Evolutionary conservation across 1,140 invertebrate genomes (phyloP), one percentile per base, ranked within the genome.

Genomic region (Heliconius eleuchia): DNA sequence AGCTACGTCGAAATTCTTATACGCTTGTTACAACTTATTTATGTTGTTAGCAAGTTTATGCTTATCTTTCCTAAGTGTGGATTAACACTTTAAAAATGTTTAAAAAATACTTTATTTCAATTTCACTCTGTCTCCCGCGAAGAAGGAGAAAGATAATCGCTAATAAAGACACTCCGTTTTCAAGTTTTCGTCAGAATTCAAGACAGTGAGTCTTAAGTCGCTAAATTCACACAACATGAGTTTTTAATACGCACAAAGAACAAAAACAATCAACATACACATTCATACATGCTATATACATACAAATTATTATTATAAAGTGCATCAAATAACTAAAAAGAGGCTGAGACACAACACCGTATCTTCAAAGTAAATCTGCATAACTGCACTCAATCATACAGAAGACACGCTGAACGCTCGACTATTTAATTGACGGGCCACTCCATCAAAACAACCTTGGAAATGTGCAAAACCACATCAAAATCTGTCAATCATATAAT

Each of bases 361-460:
- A 87, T 90, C 87, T 89, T 86, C 82, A 85, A 87, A 88, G 84
- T 83, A 82, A 86, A 90, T 91, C 89, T 92, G 91, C 90, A 92
- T 90, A 86, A 89, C 80, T 90, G 91, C 89, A 91, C 90, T 93
- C 91, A 91, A 91, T 92, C 92, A 92, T 87, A 89, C 83, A 83
- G 83, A 85, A 85, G 87, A 90, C 86, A 85, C 86, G 85, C 86
- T 82, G 86, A 89, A 86, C 88, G 89, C 87, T 91, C 87, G 87
- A 87, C 86, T 89, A 85, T 89, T 88, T 94, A 94, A 92, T 92
- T 94, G 92, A 92, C 91, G 87, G 86, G 80, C 86, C 87, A 92
- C 92, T 94, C 91, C 89, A 92, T 92, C 92, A 94, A 91, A 92
- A 87, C 88, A 88, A 88, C 86, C 90, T 89, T 91, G 87, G 85